Evolutionary conservation across 2,113 vertebrate species (phyloP), one percentile per base, ranked within the genome.

Genomic region (Mustelus asterias): DNA sequence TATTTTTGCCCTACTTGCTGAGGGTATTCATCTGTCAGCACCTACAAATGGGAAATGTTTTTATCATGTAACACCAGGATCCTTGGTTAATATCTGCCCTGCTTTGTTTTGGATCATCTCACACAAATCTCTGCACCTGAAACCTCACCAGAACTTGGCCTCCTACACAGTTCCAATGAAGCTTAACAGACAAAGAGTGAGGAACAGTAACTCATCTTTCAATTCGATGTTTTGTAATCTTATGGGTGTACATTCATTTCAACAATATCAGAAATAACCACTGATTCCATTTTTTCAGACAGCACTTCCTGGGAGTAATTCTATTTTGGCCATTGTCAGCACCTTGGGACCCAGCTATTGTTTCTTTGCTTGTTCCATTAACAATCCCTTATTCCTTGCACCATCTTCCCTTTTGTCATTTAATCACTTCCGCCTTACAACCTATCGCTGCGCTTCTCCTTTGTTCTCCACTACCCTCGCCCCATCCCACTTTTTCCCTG

Each of bases 1-100:
- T 98, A 98, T 97, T 96, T 95, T 97, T 98, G 97, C 96, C 97
- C 98, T 98, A 98, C 96, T 97, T 98, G 97, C 97, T 96, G 18
- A 70, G 41, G 93, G 48, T 72, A 95, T 72, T 95, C 94, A 95
- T 76, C 94, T 95, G 94, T 95, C 94, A 95, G 37, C 14, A 4
- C 44, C 41, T 1, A 95, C 76, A 72, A 76, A 54, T 76, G 11
- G 69, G 44, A 95, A 95, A 95, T 70, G 94, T 33, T 95, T 54
- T 72, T 76, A 95, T 48, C 94, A 54, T 95, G 94, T 72, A 22
- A 69, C 63, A 94, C 0, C 65, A 18, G 18, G 24, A 69, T 41
- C 94, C 33, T 54, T 54, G 67, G 72, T 76, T 95, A 54, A 72
- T 95, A 72, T 33, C 33, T 95, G 22, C 44, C 67, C 22, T 44